Percentiles rank a stretch among this genome's conserved stretches.
These are phyloP conservation scores for Auanema freiburgensis DNA, from an alignment of 2,888 invertebrate species.

Conservation along the genomic window DNA sequence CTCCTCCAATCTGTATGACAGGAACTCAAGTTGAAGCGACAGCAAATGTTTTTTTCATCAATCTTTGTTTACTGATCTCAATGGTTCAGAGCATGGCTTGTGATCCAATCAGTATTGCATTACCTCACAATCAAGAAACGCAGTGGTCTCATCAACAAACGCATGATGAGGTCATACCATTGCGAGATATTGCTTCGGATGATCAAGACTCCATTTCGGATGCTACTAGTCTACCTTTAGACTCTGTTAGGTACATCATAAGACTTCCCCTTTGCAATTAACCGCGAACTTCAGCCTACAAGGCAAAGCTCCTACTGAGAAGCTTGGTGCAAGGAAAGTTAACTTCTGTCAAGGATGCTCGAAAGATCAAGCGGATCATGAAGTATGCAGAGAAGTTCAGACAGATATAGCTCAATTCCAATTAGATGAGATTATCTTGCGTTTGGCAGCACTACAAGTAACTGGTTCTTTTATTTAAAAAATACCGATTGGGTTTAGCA, in stretches of 20 bases:
- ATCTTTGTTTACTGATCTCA: not conserved
- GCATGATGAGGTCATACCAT: not conserved
- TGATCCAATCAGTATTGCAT: constrained; percentile 36
- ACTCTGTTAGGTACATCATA: constrained; percentile 45
- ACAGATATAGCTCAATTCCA: constrained; percentile 59
- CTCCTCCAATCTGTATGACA: constrained; percentile 17
- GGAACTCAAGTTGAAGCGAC: constrained; percentile 31
- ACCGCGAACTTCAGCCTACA: not conserved
- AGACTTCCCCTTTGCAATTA: not conserved
- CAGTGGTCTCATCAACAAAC: constrained; percentile 24
- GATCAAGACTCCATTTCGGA: constrained; percentile 54
- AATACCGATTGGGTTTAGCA: constrained; percentile 15
- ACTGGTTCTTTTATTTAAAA: not conserved
- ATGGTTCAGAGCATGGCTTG: constrained; percentile 45
- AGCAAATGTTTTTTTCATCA: constrained; percentile 24
- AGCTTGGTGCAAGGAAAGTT: no score
- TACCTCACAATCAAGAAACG: constrained; percentile 22
- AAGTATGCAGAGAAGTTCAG: constrained; percentile 25
- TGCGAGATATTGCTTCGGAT: constrained; percentile 9
- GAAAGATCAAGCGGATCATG: constrained; percentile 13
- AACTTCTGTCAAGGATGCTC: not conserved
- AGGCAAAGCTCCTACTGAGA: no score
- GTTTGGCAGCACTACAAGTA: constrained; percentile 42
- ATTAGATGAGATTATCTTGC: constrained; percentile 52
- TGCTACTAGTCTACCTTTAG: constrained; percentile 58